Base-by-base conservation (phyloP, 2,113 vertebrate species). In the Theristicus caerulescens region DNA sequence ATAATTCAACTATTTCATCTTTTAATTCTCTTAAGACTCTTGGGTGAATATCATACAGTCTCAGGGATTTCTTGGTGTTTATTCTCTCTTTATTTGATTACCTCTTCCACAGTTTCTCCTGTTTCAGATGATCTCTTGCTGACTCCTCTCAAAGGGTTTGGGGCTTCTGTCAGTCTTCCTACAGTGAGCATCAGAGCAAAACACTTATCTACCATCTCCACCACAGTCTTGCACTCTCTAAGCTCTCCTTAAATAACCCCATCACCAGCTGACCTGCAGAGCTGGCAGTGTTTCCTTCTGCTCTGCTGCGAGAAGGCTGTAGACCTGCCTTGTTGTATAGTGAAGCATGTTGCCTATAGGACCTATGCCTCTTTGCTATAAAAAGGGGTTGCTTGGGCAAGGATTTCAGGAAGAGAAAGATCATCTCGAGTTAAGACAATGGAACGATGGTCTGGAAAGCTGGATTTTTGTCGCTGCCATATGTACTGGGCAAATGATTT, bases 401-500 rank as follows among this genome's bases (percentile, higher is more conserved):
- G 62, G 40, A 79, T 79, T 87, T 87, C 61, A 72, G 31, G 61
- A 91, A 57, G 46, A 78, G 34, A 89, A 91, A 79, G 84, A 38
- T 22, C 6, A 27, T 36, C 32, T 78, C 15, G 40, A 88, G 52
- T 65, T 52, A 77, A 84, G 89, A 93, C 22, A 91, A 47, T n/a
- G 34, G 51, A 92, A 88, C 49, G 81, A 58, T n/a, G 34, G 24
- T 67, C 47, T 88, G 58, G 36, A 90, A 84, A 87, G 34, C 21
- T 94, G 93, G 21, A 89, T 93, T 87, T 94, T 49, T 93, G 78
- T 94, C 78, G 76, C 38, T 87, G 52, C 38, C 49, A 22, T 34
- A 65, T n/a, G 54, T 76, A 69, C 19, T 38, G 42, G 49, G 54
- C 34, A 71, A 71, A 65, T 57, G 70, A 88, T 82, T 93, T 88